Base-by-base conservation (phyloP, 2,797 vertebrate genomes). In the Parambassis ranga region DNA sequence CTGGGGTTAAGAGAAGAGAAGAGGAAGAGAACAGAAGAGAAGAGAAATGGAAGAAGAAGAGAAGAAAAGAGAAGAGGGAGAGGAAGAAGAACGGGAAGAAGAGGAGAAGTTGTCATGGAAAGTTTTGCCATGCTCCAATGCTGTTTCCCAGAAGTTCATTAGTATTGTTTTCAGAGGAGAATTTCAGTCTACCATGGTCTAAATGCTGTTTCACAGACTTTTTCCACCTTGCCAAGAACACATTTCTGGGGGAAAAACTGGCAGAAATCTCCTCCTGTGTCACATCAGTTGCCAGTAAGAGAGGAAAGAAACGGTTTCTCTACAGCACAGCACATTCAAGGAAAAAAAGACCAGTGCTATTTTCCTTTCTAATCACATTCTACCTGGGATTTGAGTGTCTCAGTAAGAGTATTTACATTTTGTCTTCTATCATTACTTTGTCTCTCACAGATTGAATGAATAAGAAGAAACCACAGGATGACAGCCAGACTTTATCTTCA, bases 121-220 rank as follows among this genome's bases (percentile, higher is more conserved):
- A 65, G 57, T 62, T 64, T 65, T 16, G 36, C 39, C 69, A 59
- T 19, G 22, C 44, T 72, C 14, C 67, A 27, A 48, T 44, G 32
- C 26, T 41, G 18, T 65, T 77, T 31, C 31, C 15, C 42, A 39
- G 51, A 42, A 32, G 56, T 67, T 75, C 44, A 65, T 74, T 56
- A 58, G 56, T 47, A 36, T 81, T 83, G 66, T 81, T 83, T 67
- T 75, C 57, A 58, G 68, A 19, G 19, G 37, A 66, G 46, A 55
- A 61, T 64, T 41, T 56, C 39, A 24, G 22, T 35, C 10, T 44
- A 28, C 11, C 53, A 19, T 8, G 53, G 65, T 36, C 37, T 62
- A 32, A 75, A 69, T 51, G 46, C 38, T 53, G 48, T 64, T 71
- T 65, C 68, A 65, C 46, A 73, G 52, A 64, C 24, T 24, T 65